A percentile compares a stretch with the other conserved stretches of the same genome.
Conservation (phyloP, 2,888 invertebrate species). For the Thecophora atra region DNA sequence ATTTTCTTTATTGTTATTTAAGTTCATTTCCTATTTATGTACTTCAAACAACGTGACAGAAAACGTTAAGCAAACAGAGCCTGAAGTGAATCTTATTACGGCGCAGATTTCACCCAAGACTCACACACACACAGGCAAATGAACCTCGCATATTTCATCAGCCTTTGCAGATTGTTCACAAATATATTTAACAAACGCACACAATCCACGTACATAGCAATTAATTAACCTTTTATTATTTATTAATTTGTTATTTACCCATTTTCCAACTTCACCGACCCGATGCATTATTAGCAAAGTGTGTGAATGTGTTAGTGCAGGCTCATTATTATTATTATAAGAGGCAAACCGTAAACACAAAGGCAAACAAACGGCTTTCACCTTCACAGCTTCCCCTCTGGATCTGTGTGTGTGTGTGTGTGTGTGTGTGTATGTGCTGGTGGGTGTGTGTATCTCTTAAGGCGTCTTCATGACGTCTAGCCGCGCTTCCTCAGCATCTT, state of each 20-base stretch:
- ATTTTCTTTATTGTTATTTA: too few species aligned
- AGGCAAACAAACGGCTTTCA: too few species aligned
- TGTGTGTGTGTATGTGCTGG: background rate
- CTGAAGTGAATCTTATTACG: too few species aligned
- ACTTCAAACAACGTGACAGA: too few species aligned
- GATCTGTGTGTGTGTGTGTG: background rate
- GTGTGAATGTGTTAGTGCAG: background rate
- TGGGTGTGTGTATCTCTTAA: background rate
- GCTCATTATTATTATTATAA: background rate
- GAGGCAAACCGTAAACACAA: too few species aligned
- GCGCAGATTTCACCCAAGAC: background rate
- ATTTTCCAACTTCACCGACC: background rate
- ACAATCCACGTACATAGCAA: too few species aligned
- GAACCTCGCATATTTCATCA: background rate
- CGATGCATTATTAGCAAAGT: background rate
- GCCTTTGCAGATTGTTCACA: background rate
- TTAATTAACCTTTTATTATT: background rate
- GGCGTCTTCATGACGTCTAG: background rate
- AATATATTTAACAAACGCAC: background rate
- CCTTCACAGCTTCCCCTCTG: too few species aligned
- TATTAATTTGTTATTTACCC: background rate
- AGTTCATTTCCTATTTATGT: too few species aligned
- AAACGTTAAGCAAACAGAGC: too few species aligned
- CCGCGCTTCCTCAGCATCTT: background rate
- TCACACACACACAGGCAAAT: slow-evolving; percentile 1